Evolutionary conservation across 2,113 vertebrate genomes (phyloP).

Genomic region (Forbesichthys agassizii): DNA sequence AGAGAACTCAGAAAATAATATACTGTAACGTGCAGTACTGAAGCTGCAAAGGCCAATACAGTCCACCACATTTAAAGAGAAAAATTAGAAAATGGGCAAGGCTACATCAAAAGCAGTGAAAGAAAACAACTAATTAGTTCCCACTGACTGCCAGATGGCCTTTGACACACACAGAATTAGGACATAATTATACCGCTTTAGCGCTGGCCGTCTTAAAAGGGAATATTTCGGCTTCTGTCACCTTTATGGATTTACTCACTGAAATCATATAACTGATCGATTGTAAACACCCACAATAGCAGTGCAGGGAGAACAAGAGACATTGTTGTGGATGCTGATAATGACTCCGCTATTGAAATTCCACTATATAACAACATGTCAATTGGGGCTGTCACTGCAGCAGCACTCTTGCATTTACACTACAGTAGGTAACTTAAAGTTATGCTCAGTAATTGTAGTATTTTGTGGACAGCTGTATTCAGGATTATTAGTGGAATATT

Average conservation of each 20-base stretch:
- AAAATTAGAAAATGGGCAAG: not conserved
- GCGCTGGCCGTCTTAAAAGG: not conserved
- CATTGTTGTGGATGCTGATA: not conserved
- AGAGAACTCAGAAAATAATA: not conserved
- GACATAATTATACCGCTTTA: not conserved
- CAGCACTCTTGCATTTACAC: no score
- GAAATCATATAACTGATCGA: not conserved
- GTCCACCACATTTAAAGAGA: not conserved
- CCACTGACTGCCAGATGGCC: not conserved
- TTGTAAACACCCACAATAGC: not conserved
- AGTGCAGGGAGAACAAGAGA: not conserved
- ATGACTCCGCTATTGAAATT: no score
- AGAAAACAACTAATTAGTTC: not conserved
- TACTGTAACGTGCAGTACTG: not conserved
- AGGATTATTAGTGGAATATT: no score
- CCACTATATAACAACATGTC: no score
- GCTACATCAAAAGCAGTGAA: slow-evolving; percentile 1
- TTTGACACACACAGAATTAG: slow-evolving; percentile 2
- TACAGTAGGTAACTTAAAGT: no score
- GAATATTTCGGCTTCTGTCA: not conserved
- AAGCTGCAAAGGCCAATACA: not conserved
- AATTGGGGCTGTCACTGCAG: no score
- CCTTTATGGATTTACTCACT: no score
- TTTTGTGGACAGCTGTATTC: no score
- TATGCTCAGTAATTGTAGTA: no score